Evolutionary conservation across 1,140 invertebrate genomes (phyloP).

Genomic region (Hyposmocoma kahamanoa): DNA sequence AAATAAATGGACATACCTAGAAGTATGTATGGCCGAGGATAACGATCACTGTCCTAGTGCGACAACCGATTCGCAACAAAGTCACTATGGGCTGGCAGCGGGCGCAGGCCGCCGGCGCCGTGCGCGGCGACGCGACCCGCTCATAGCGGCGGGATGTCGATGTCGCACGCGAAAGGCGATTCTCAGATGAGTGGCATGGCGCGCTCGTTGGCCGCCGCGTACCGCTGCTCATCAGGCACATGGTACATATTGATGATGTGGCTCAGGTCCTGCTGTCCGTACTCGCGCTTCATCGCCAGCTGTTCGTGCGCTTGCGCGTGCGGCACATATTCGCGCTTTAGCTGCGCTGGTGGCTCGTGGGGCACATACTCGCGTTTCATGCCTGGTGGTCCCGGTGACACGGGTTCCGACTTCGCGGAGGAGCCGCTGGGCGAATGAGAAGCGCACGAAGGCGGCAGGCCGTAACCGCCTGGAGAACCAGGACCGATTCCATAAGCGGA

Average conservation of each 20-base stretch:
- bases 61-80: slow-evolving; percentile 38
- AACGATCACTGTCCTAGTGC: slow-evolving; percentile 58
- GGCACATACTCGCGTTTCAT: slow-evolving; percentile 81
- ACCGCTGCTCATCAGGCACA: slow-evolving; percentile 73
- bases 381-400: slow-evolving; percentile 79
- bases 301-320: slow-evolving; percentile 81
- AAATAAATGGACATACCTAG: slow-evolving; percentile 68
- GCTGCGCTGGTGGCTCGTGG: slow-evolving; percentile 78
- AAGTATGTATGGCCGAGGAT: slow-evolving; percentile 54
- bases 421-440: slow-evolving; percentile 86
- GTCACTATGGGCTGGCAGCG: slow-evolving; percentile 36
- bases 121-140: slow-evolving; percentile 45
- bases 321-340: slow-evolving; percentile 86
- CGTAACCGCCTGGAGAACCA: slow-evolving; percentile 78
- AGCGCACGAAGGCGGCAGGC: slow-evolving; percentile 78
- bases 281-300: slow-evolving; percentile 81
- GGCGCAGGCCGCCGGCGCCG: slow-evolving; percentile 27
- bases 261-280: slow-evolving; percentile 75
- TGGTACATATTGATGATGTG: slow-evolving; percentile 80
- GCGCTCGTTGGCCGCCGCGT: slow-evolving; percentile 66
- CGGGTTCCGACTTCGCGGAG: slow-evolving; percentile 89
- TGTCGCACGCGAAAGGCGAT: slow-evolving; percentile 73
- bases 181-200: slow-evolving; percentile 73
- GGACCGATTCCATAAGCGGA: slow-evolving; percentile 78
- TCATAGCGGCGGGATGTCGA: slow-evolving; percentile 74